Percentiles rank a stretch among this genome's conserved stretches.
Evolutionary conservation across 1,140 invertebrate genomes (phyloP).

Genomic region (Myzus persicae): DNA sequence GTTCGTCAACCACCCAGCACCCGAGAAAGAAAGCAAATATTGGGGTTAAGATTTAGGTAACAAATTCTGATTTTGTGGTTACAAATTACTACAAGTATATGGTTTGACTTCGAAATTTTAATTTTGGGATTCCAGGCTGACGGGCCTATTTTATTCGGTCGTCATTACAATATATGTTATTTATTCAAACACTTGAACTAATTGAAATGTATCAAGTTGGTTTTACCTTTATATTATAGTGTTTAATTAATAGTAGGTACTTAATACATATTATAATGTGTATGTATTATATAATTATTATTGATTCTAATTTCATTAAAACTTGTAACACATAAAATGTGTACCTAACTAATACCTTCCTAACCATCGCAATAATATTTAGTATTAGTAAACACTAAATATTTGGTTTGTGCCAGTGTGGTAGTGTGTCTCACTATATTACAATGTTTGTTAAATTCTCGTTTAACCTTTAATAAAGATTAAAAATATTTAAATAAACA

Average conservation of each 20-base stretch:
- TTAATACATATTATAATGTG: background rate
- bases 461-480: background rate
- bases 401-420: background rate
- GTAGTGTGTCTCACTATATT: too few relatives aligned
- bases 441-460: background rate
- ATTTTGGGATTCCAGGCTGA: too few relatives aligned
- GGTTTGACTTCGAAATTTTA: too few relatives aligned
- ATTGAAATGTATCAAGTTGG: too few relatives aligned
- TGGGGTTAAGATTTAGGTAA: too few relatives aligned
- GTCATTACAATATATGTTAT: background rate
- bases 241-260: too few relatives aligned
- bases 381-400: background rate
- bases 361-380: background rate
- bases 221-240: too few relatives aligned
- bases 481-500: background rate
- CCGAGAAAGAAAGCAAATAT: too few relatives aligned
- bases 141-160: background rate
- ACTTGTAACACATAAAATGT: background rate
- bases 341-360: background rate
- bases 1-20: too few relatives aligned
- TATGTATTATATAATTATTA: background rate
- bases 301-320: background rate
- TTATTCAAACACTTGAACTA: background rate
- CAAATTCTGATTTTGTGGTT: too few relatives aligned
- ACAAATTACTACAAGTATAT: too few relatives aligned